Conservation (phyloP, 2,797 vertebrate genomes). For the Sebastes cheni region DNA sequence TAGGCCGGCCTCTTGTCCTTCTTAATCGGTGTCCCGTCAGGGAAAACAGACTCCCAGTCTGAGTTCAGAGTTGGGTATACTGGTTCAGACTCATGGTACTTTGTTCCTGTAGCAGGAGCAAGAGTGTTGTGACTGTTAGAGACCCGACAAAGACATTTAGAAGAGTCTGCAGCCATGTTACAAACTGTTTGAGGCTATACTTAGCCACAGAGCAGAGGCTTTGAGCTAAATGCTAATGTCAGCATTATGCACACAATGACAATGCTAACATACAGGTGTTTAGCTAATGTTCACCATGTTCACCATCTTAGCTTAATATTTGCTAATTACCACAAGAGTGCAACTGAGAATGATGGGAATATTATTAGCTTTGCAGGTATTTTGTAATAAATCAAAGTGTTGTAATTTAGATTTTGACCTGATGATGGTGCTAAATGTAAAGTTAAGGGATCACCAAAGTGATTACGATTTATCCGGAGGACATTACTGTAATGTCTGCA, state of each 20-base stretch:
- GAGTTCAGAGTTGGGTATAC: slow-evolving; percentile 78
- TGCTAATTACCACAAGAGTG: neutral
- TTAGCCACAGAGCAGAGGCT: neutral
- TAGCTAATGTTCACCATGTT: neutral
- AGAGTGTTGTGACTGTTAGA: neutral
- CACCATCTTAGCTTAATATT: neutral
- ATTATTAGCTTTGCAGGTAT: no score
- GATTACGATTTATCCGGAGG: neutral
- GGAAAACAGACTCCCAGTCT: slow-evolving; percentile 80
- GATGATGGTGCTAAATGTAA: neutral
- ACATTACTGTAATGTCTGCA: neutral
- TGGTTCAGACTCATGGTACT: slow-evolving; percentile 74
- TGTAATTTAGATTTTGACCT: neutral
- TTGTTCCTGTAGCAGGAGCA: slow-evolving; percentile 79
- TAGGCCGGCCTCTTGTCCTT: slow-evolving; percentile 83
- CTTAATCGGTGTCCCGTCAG: slow-evolving; percentile 81
- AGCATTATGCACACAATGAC: neutral
- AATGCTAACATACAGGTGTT: no score
- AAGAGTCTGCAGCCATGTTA: neutral
- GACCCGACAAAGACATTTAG: neutral
- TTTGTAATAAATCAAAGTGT: neutral
- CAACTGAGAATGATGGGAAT: neutral
- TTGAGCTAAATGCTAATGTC: neutral
- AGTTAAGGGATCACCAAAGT: neutral
- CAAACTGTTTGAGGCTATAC: neutral